These are phyloP conservation scores for Probaryconus sp. DNA, from an alignment of 1,140 invertebrate species.

Conservation along the genomic window DNA sequence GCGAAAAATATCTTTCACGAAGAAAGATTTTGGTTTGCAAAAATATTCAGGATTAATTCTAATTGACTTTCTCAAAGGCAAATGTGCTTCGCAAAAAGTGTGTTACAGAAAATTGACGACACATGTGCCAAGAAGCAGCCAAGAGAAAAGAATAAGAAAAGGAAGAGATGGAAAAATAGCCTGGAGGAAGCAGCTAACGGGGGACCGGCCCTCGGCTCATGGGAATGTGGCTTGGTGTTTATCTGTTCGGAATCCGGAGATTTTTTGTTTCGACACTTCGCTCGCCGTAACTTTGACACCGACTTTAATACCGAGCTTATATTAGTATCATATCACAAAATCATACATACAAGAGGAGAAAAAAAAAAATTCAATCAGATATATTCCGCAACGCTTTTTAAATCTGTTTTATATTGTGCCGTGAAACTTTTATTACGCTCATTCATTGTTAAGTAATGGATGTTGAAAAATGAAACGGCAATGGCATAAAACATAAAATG, in stretches of 20 bases:
- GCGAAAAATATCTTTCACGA: too few relatives aligned
- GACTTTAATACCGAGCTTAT: constrained; percentile 20
- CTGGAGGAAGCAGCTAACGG: too few relatives aligned
- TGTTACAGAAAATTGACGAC: constrained; percentile 63
- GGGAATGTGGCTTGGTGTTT: constrained; percentile 50
- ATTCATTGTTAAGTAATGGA: not conserved
- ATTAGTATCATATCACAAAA: constrained; percentile 17
- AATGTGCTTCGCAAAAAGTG: constrained; percentile 52
- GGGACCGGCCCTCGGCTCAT: constrained; percentile 22
- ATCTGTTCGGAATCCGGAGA: constrained; percentile 39
- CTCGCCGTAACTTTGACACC: constrained; percentile 22
- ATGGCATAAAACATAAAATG: too few relatives aligned
- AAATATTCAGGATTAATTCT: constrained; percentile 14
- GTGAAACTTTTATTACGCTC: not conserved
- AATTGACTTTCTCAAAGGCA: constrained; percentile 9
- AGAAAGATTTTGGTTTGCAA: too few relatives aligned
- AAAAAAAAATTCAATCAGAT: constrained; percentile 28
- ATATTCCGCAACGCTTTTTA: constrained; percentile 24
- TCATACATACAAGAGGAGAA: not conserved
- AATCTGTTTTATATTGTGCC: constrained; percentile 9
- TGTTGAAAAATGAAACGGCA: too few relatives aligned
- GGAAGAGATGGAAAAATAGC: constrained; percentile 17
- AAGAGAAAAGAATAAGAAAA: constrained; percentile 24
- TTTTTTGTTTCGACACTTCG: constrained; percentile 37
- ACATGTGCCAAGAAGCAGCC: constrained; percentile 50